phyloP scores from a whole-genome alignment of 2,113 vertebrate species.

The Nothobranchius kuhntae region DNA sequence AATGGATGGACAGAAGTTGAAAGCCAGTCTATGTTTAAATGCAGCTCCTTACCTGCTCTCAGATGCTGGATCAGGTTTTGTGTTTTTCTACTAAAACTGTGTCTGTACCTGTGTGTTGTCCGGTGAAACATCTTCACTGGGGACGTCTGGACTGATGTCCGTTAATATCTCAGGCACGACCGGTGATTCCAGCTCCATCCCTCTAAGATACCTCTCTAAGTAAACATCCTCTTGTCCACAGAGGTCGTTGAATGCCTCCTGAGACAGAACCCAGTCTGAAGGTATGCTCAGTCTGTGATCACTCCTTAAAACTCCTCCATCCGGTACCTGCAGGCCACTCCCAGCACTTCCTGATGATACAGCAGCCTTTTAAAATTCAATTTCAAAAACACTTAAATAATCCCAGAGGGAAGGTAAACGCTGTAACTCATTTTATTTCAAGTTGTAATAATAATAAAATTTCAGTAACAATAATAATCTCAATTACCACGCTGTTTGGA shows the following conservation, averaged over 20 bases:
- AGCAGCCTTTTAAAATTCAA: not conserved
- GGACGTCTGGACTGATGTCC: conserved; percentile 23
- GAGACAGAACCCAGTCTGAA: conserved; percentile 51
- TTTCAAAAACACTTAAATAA: no score
- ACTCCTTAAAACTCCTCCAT: conserved; percentile 15
- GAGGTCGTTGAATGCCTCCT: conserved; percentile 37
- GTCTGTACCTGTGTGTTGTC: conserved; percentile 64
- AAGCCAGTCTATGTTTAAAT: no score
- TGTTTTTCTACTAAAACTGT: no score
- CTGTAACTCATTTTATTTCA: no score
- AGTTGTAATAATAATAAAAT: no score
- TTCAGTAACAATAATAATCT: no score
- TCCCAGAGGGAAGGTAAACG: no score
- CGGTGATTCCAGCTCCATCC: conserved; percentile 58
- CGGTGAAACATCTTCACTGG: conserved; percentile 33
- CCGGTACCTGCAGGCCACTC: conserved; percentile 24
- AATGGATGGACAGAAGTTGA: no score
- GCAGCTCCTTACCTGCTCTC: not conserved
- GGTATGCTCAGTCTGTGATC: conserved; percentile 42
- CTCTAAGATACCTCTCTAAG: not conserved
- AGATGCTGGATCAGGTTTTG: not conserved
- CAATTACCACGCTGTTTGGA: conserved; percentile 7
- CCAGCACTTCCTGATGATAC: not conserved
- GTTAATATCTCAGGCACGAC: conserved; percentile 56
- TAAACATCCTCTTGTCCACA: conserved; percentile 33